Evolutionary conservation across 2,797 vertebrate genomes (phyloP).

Genomic region (Chaunax sp.): DNA sequence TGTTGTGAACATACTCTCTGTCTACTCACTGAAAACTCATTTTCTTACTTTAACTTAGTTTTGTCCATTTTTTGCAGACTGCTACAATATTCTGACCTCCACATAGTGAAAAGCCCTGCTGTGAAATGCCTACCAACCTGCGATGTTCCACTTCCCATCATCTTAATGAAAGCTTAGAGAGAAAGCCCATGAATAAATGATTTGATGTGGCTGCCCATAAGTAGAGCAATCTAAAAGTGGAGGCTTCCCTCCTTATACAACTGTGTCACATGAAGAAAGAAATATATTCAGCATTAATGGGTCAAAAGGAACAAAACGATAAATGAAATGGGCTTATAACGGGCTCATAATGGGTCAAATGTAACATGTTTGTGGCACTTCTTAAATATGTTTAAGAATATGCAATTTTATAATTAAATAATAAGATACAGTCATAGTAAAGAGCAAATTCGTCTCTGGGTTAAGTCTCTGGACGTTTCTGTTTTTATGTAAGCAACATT

Average conservation of each 20-base stretch:
- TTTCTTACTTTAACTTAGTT: constrained; percentile 2
- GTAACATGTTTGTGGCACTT: not conserved
- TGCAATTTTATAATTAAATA: not conserved
- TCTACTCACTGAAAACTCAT: not conserved
- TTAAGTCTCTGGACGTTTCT: not conserved
- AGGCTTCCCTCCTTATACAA: constrained; percentile 51
- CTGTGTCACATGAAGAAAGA: constrained; percentile 37
- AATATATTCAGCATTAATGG: constrained; percentile 22
- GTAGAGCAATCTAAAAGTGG: constrained; percentile 56
- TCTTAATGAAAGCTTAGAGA: constrained; percentile 46
- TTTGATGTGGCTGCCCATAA: constrained; percentile 58
- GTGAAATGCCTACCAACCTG: constrained; percentile 20
- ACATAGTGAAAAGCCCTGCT: constrained; percentile 20
- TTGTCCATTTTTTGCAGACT: not conserved
- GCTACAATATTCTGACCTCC: not conserved
- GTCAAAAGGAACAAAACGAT: constrained; percentile 16
- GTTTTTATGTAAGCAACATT: constrained; percentile 7
- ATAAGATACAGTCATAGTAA: not conserved
- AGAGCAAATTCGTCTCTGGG: not conserved
- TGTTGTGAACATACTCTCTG: not conserved
- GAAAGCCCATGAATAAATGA: constrained; percentile 67
- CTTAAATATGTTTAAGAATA: not conserved
- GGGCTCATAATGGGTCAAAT: no score
- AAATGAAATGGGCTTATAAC: not conserved
- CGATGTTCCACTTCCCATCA: constrained; percentile 38